phyloP scores from a whole-genome alignment of 1,140 invertebrate species.

The Tetranychus urticae region DNA sequence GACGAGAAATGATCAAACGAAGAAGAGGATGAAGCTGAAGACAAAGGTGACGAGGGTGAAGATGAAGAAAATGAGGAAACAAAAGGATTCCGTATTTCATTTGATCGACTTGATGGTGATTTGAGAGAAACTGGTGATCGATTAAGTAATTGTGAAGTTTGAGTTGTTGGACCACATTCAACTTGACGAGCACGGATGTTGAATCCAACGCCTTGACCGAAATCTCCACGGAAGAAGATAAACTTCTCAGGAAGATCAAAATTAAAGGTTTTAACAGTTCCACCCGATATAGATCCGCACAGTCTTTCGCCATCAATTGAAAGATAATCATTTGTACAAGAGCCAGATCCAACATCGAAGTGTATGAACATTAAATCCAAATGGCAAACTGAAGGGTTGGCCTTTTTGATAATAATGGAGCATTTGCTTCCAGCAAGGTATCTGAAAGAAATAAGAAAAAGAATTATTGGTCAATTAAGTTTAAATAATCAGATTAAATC shows the following conservation, averaged over 20 bases:
- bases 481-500: neutral
- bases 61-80: neutral
- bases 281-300: constrained; percentile 8
- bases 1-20: too few species aligned
- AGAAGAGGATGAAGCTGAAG: neutral
- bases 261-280: constrained; percentile 7
- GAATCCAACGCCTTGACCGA: constrained; percentile 5
- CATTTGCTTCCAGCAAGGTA: neutral
- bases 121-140: neutral
- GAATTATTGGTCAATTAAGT: neutral
- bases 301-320: constrained; percentile 11
- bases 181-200: constrained; percentile 11
- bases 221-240: constrained; percentile 7
- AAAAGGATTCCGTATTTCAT: neutral
- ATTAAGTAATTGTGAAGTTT: neutral
- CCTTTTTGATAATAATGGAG: constrained; percentile 4
- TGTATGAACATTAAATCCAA: constrained; percentile 9
- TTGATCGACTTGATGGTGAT: neutral
- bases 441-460: neutral
- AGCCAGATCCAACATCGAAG: constrained; percentile 5
- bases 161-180: constrained; percentile 6
- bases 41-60: neutral
- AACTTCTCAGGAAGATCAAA: constrained; percentile 9
- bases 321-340: constrained; percentile 9
- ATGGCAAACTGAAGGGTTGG: constrained; percentile 9